phyloP scores from a whole-genome alignment of 2,797 vertebrate genomes.

The Chaunax sp. region DNA sequence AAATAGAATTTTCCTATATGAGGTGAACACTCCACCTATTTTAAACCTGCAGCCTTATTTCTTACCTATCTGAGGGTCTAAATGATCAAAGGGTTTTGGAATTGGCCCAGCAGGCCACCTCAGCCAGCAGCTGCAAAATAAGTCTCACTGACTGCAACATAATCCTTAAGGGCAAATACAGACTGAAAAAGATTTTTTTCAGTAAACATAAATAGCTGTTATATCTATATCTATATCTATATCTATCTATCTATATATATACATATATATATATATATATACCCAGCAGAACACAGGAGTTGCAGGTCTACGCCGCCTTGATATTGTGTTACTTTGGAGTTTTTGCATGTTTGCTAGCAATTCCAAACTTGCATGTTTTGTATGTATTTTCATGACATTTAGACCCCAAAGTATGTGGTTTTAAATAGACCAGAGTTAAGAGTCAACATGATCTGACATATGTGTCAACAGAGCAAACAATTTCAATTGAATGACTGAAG shows the following conservation, averaged over 20 bases:
- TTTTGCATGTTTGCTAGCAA: background rate
- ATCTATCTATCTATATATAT: too few relatives aligned
- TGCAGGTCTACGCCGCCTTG: too few relatives aligned
- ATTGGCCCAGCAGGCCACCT: background rate
- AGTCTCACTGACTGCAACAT: background rate
- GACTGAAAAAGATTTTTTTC: too few relatives aligned
- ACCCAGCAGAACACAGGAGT: too few relatives aligned
- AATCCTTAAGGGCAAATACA: background rate
- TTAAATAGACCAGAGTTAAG: background rate
- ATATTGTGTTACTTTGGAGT: background rate
- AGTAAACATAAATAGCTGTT: too few relatives aligned
- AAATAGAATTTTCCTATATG: background rate
- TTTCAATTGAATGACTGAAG: conserved; percentile 19
- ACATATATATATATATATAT: too few relatives aligned
- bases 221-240: too few relatives aligned
- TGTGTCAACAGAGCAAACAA: conserved; percentile 19
- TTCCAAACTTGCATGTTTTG: background rate
- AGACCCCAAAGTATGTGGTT: too few relatives aligned
- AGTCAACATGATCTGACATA: conserved; percentile 7
- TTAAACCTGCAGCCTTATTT: too few relatives aligned
- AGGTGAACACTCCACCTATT: background rate
- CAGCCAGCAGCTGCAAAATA: background rate
- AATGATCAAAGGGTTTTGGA: background rate
- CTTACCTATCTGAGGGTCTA: background rate
- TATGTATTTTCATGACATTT: background rate